These are phyloP conservation scores for Cryptotermes secundus DNA, from an alignment of 1,140 invertebrate species.

Conservation along the genomic window DNA sequence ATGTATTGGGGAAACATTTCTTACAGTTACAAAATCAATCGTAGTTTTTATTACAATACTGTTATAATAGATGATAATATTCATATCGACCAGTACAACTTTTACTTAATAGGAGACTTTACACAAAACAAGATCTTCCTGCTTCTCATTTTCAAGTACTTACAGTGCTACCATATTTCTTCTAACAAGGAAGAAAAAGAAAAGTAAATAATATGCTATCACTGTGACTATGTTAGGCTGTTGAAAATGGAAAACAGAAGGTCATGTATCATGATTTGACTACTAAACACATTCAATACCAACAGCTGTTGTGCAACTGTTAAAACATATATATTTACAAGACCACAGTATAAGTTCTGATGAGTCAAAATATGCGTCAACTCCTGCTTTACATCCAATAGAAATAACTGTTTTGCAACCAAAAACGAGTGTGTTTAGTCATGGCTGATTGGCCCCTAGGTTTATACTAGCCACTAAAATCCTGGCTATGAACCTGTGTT, in stretches of 20 bases:
- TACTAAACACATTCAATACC: too few relatives aligned
- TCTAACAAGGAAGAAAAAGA: not conserved
- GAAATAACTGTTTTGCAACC: too few relatives aligned
- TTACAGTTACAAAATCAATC: conserved; percentile 9
- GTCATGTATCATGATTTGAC: too few relatives aligned
- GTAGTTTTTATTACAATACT: conserved; percentile 8
- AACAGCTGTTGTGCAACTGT: too few relatives aligned
- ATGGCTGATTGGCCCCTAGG: too few relatives aligned
- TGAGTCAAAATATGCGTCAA: too few relatives aligned
- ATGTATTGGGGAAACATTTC: too few relatives aligned
- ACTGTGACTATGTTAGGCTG: not conserved
- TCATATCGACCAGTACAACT: not conserved
- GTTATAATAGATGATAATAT: not conserved
- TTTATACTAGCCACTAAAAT: not conserved
- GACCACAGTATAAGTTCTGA: too few relatives aligned
- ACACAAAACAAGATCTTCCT: not conserved
- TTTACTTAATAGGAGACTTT: not conserved
- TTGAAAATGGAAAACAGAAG: not conserved
- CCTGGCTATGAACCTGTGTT: not conserved
- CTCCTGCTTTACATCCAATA: too few relatives aligned
- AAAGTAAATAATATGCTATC: too few relatives aligned
- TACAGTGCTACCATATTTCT: not conserved
- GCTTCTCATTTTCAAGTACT: not conserved
- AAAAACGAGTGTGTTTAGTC: too few relatives aligned
- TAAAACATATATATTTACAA: too few relatives aligned